Conservation (phyloP, 2,888 invertebrate species). For the Megamerina dolium region DNA sequence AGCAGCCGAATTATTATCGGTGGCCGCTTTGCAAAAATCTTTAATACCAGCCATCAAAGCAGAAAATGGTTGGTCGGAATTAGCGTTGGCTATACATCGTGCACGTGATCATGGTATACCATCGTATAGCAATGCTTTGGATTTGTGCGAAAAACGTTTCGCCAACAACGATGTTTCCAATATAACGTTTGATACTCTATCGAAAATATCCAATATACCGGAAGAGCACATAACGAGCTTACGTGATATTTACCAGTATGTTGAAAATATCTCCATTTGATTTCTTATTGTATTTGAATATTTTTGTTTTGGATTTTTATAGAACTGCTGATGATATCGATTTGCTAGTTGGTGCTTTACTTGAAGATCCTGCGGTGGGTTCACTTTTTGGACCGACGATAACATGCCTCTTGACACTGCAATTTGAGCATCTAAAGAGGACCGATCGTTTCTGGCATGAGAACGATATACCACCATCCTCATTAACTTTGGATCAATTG, state of each 20-base stretch:
- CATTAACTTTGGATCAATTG: constrained; percentile 69
- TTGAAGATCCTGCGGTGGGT: constrained; percentile 73
- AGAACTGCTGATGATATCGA: constrained; percentile 73
- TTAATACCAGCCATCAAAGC: constrained; percentile 43
- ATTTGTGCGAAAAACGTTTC: constrained; percentile 54
- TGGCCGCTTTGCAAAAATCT: constrained; percentile 55
- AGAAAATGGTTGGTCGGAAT: constrained; percentile 52
- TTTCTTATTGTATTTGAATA: too few species aligned
- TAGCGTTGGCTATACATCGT: constrained; percentile 56
- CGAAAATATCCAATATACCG: constrained; percentile 35
- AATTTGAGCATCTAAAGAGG: constrained; percentile 74
- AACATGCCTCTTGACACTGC: constrained; percentile 76
- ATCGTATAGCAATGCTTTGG: constrained; percentile 63
- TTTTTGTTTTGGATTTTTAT: constrained; percentile 25
- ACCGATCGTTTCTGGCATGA: constrained; percentile 96
- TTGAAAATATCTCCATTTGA: too few species aligned
- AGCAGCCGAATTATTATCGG: constrained; percentile 58
- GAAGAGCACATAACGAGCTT: constrained; percentile 59
- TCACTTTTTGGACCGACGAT: constrained; percentile 83
- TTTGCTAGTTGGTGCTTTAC: constrained; percentile 73
- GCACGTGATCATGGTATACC: constrained; percentile 78
- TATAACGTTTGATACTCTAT: constrained; percentile 37
- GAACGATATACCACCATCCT: constrained; percentile 85
- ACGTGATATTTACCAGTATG: constrained; percentile 62
- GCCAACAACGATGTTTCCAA: constrained; percentile 27